Conservation (phyloP, 1,140 invertebrate genomes). For the Fopius arisanus region DNA sequence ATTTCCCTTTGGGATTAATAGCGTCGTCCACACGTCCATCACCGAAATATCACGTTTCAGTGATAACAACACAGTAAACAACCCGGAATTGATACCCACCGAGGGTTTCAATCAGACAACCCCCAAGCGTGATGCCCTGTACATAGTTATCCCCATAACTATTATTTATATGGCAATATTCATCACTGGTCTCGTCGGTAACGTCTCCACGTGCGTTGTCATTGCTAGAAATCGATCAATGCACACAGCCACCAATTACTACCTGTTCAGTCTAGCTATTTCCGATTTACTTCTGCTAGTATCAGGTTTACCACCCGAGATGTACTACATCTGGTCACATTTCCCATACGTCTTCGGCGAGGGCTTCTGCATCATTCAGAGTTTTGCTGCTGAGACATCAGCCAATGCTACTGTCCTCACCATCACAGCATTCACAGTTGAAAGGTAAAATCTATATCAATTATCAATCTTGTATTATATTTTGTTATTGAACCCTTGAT, state of each 20-base stretch:
- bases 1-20: conserved; percentile 4
- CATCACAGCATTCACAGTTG: conserved; percentile 93
- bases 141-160: conserved; percentile 79
- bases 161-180: conserved; percentile 86
- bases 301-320: conserved; percentile 82
- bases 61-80: conserved; percentile 25
- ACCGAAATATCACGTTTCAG: conserved; percentile 30
- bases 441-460: too few relatives aligned
- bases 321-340: conserved; percentile 86
- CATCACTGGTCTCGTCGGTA: conserved; percentile 87
- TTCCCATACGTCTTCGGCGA: conserved; percentile 90
- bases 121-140: conserved; percentile 72
- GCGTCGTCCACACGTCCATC: background rate
- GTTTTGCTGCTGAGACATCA: conserved; percentile 86
- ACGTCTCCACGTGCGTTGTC: conserved; percentile 90
- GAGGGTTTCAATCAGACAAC: conserved; percentile 47
- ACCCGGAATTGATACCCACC: conserved; percentile 26
- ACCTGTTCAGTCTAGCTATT: conserved; percentile 90
- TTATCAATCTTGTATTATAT: too few relatives aligned
- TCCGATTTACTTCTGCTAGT: conserved; percentile 90
- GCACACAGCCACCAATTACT: conserved; percentile 92
- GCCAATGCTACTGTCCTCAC: conserved; percentile 93
- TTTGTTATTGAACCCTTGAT: too few relatives aligned
- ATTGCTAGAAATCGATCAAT: conserved; percentile 88
- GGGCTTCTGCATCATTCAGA: conserved; percentile 83